These are phyloP conservation scores for Drosophila sulfurigaster DNA, from an alignment of 1,140 invertebrate genomes.

Conservation along the genomic window DNA sequence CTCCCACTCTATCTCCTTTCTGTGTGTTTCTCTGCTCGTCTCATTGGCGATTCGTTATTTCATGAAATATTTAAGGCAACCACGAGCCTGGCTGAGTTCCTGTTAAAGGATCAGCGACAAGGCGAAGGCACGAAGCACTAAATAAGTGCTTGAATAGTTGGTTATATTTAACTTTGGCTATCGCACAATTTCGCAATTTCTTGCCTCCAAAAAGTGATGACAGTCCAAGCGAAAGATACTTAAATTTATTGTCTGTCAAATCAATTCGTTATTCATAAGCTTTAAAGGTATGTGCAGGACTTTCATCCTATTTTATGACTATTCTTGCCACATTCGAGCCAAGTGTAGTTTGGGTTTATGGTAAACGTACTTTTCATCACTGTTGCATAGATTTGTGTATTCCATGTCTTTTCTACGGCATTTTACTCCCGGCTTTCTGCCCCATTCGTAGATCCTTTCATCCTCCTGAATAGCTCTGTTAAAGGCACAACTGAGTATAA, in stretches of 20 bases:
- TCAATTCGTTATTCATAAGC: too few relatives aligned
- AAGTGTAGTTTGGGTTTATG: constrained; percentile 1
- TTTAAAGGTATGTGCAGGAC: not conserved
- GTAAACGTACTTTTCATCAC: constrained; percentile 13
- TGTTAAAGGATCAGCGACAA: constrained; percentile 46
- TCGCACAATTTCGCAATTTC: not conserved
- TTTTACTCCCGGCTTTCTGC: not conserved
- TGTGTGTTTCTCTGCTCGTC: constrained; percentile 9
- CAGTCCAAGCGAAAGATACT: not conserved
- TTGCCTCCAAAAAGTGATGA: not conserved
- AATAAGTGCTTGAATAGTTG: constrained; percentile 20
- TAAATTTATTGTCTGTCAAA: constrained; percentile 5
- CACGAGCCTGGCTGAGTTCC: constrained; percentile 31
- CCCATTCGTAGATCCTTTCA: constrained; percentile 45
- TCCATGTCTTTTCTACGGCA: not conserved
- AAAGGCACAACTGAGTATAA: constrained; percentile 45
- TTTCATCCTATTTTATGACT: not conserved
- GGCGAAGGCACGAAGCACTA: constrained; percentile 17
- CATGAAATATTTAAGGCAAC: constrained; percentile 70
- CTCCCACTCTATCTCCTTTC: not conserved
- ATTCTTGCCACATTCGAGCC: not conserved
- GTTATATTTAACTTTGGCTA: constrained; percentile 8
- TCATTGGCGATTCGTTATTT: constrained; percentile 43
- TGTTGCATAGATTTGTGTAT: constrained; percentile 34
- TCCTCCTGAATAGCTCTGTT: constrained; percentile 29